Evolutionary conservation across 2,113 vertebrate genomes (phyloP).

Genomic region (Cavia aperea): DNA sequence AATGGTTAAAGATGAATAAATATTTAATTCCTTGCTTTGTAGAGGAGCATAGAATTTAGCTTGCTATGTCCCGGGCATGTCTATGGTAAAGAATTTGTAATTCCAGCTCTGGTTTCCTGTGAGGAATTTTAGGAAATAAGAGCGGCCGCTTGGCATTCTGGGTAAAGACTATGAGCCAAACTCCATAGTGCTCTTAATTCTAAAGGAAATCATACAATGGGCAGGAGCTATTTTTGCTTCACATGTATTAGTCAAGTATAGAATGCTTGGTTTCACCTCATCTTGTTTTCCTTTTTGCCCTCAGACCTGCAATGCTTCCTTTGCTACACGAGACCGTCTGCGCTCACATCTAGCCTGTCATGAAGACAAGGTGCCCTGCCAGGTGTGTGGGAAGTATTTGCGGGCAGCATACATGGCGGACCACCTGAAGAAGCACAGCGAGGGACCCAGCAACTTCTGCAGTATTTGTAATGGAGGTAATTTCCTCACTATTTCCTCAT

Average conservation of each 20-base stretch:
- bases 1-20: neutral
- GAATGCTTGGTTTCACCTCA: neutral
- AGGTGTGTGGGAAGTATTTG: slow-evolving; percentile 98
- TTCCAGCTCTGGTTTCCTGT: neutral
- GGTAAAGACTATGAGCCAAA: neutral
- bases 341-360: slow-evolving; percentile 97
- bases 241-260: too few species aligned
- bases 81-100: neutral
- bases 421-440: slow-evolving; percentile 98
- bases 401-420: slow-evolving; percentile 98
- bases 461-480: slow-evolving; percentile 99
- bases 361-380: slow-evolving; percentile 98
- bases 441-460: slow-evolving; percentile 98
- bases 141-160: neutral
- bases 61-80: neutral
- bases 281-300: slow-evolving; percentile 59
- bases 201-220: neutral
- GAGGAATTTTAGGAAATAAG: neutral
- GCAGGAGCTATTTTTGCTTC: neutral
- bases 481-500: slow-evolving; percentile 18
- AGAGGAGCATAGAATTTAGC: neutral
- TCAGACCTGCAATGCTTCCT: slow-evolving; percentile 98
- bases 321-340: slow-evolving; percentile 96
- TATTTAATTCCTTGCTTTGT: neutral
- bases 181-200: neutral